phyloP scores from a whole-genome alignment of 1,140 invertebrate species.

The Pollicipes pollicipes region DNA sequence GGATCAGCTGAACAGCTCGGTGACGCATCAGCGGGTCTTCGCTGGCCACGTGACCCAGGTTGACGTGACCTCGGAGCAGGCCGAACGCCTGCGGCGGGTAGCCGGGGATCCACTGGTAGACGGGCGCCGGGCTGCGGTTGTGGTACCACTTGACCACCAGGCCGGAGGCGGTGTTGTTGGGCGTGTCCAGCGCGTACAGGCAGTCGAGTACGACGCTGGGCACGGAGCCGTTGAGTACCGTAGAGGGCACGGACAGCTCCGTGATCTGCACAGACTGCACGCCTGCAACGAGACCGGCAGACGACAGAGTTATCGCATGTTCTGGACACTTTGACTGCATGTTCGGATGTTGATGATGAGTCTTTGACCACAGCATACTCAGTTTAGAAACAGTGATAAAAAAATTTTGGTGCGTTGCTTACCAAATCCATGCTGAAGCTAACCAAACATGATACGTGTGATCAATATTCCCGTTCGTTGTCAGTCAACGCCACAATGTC shows the following conservation, averaged over 20 bases:
- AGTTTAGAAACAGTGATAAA: too few relatives aligned
- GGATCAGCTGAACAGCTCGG: constrained; percentile 13
- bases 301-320: too few relatives aligned
- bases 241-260: constrained; percentile 19
- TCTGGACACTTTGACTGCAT: too few relatives aligned
- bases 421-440: too few relatives aligned
- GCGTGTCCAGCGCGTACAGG: constrained; percentile 18
- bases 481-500: too few relatives aligned
- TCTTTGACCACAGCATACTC: too few relatives aligned
- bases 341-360: too few relatives aligned
- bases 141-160: constrained; percentile 24
- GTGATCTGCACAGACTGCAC: constrained; percentile 17
- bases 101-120: constrained; percentile 26
- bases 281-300: constrained; percentile 11
- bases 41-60: background rate
- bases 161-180: constrained; percentile 15
- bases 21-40: constrained; percentile 8
- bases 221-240: constrained; percentile 22
- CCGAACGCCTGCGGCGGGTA: constrained; percentile 16
- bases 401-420: too few relatives aligned
- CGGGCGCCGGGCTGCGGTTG: constrained; percentile 20
- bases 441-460: too few relatives aligned
- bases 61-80: constrained; percentile 7
- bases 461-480: too few relatives aligned
- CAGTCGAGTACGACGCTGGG: constrained; percentile 22